phyloP scores from a whole-genome alignment of 2,888 invertebrate genomes.

The Macrosiphum euphorbiae region DNA sequence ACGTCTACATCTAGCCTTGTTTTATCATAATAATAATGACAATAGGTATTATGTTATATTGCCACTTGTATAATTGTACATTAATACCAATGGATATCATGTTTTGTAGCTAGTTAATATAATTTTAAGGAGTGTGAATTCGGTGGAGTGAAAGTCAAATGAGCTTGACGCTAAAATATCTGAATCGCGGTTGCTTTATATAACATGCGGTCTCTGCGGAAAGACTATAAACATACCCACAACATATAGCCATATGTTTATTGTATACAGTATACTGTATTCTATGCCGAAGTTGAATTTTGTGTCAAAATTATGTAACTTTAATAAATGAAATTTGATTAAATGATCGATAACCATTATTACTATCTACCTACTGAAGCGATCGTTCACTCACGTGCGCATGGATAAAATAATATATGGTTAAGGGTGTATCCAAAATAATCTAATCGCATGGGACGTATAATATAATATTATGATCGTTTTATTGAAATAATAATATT shows the following conservation, averaged over 20 bases:
- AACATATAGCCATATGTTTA: neutral
- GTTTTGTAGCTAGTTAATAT: neutral
- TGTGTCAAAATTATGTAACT: neutral
- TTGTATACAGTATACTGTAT: neutral
- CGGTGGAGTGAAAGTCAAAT: neutral
- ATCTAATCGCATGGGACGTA: neutral
- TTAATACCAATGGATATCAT: neutral
- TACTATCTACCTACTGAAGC: neutral
- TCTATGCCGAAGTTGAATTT: neutral
- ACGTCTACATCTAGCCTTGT: no score
- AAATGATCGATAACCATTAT: neutral
- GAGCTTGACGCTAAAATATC: neutral
- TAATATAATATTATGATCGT: neutral
- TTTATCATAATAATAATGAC: no score
- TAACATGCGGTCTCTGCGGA: neutral
- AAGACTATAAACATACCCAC: neutral
- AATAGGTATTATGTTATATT: no score
- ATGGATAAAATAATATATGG: neutral
- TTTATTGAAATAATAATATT: neutral
- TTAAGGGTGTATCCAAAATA: neutral
- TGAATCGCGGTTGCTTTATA: neutral
- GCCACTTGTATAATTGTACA: neutral
- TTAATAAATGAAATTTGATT: neutral
- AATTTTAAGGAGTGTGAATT: neutral
- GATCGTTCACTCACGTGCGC: neutral